Evolutionary conservation across 2,113 vertebrate species (phyloP).

Genomic region (Myrmophylax atrothorax): DNA sequence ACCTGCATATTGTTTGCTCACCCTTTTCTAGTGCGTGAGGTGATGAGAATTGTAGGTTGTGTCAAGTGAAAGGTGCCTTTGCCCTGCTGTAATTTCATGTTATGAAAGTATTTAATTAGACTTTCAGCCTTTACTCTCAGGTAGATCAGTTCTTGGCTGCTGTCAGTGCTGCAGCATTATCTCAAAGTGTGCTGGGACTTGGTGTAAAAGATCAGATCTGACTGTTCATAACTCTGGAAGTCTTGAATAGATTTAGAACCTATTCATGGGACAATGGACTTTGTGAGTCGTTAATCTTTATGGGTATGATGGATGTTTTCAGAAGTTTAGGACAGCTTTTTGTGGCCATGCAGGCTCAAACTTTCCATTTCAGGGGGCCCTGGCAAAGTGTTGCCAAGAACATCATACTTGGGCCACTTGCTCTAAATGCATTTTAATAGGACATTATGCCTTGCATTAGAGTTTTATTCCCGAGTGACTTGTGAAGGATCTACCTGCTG

Average conservation of each 20-base stretch:
- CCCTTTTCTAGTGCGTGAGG: background rate
- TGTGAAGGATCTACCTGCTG: background rate
- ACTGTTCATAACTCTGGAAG: background rate
- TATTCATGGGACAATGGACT: background rate
- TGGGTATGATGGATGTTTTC: background rate
- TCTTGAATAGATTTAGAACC: background rate
- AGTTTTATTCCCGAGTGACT: background rate
- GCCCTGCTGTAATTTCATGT: background rate
- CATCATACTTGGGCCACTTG: accelerated
- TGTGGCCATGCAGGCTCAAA: accelerated
- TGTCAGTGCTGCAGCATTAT: background rate
- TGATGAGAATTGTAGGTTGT: background rate
- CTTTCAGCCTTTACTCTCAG: background rate
- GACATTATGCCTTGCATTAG: background rate
- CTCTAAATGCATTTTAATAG: background rate
- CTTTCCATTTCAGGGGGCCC: background rate
- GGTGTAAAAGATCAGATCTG: background rate
- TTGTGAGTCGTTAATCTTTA: background rate
- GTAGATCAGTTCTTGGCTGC: background rate
- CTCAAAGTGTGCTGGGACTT: background rate
- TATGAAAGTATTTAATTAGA: background rate
- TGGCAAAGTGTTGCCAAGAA: background rate
- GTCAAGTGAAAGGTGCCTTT: background rate
- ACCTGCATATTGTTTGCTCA: background rate
- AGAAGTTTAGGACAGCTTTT: background rate